Base-by-base conservation (phyloP, 1,140 invertebrate species). In the Polyergus mexicanus region DNA sequence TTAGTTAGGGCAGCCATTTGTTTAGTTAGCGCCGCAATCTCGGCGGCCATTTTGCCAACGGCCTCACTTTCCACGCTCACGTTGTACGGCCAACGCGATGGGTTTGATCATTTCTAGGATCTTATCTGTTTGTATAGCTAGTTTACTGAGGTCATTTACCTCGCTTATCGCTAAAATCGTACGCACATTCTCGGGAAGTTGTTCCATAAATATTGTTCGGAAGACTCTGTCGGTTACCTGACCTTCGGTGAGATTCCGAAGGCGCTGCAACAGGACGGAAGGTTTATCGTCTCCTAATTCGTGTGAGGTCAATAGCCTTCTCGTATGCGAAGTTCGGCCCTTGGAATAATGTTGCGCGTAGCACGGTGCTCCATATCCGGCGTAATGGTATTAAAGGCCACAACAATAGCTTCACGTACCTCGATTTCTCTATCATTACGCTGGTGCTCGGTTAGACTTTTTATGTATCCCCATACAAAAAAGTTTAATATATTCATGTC, bases 201-300 rank as follows among this genome's bases (percentile, higher is more conserved):
- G 69, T 54, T 72, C 69, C 22, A 72, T 22, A 19, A 72, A 72
- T 19, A 72, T 28, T n/a, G 69, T 72, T n/a, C 69, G 35, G 11
- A 72, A 10, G 0, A 74, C 28, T 35, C 22, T 32, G 5, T 74
- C 71, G 5, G 44, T 74, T 0, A 47, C 44, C 28, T 58, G 71
- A 3, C 71, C 71, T 56, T 22, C 54, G 7, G 71, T 51, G 0
- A 54, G 71, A 16, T 54, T 54, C 51, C 51, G 16, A 4, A 19
- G 51, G 0, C 25, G 25, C 25, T 54, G 19, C 16, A 54, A 54
- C 0, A 54, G 51, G 13, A 54, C 16, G 51, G 51, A 54, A 6
- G 51, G 16, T 13, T 54, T 54, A 4, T 54, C 51, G 16, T 54
- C 16, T 19, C 51, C 51, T n/a, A 54, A 16, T 16, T 54, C 51